Base-by-base conservation (phyloP, 2,797 vertebrate species). In the Chlorospingus semifuscus region DNA sequence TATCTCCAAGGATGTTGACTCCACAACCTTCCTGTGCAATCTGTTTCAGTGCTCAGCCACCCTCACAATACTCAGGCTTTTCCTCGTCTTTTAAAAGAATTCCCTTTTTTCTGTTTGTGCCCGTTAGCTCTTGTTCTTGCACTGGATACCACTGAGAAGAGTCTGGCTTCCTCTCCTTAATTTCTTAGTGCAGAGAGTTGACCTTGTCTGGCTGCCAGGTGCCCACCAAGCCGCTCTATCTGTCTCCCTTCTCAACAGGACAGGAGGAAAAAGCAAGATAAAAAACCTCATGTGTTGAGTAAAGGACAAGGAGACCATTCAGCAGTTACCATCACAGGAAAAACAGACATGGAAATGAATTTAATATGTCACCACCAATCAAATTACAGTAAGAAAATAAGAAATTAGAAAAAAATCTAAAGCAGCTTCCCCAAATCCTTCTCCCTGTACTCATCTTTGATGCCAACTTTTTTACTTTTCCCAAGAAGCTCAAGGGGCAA, bases 241-340 rank as follows among this genome's bases (percentile, higher is more conserved):
- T 1, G 0, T 49, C 36, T 21, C 16, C 2, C 6, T 47, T 11
- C 19, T 71, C 55, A 76, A 29, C 2, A 39, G 26, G 34, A 53
- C 9, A 49, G 30, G 11, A 41, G 5, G 11, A 53, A 36, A 66
- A 83, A 69, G 80, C 26, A 41, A 29, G 16, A 65, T 11, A 6
- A 55, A 70, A 79, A 71, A n/a, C 13, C 3, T 63, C 2, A 1
- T 55, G 11, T 4, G 2, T 39, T 1, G 0, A 77, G 7, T 66
- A 63, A 82, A 87, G 75, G 44, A 50, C 11, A 53, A 60, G 27
- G 15, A 46, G 2, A 26, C 52, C 27, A 39, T 32, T 47, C 53
- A 68, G 30, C 14, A 76, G 27, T 46, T 88, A 49, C 18, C 12
- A 10, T 52, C 20, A 68, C 13, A 77, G 42, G 32, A 32, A 93